Evolutionary conservation across 2,797 vertebrate genomes (phyloP).

Genomic region (Spinus olivaceus): DNA sequence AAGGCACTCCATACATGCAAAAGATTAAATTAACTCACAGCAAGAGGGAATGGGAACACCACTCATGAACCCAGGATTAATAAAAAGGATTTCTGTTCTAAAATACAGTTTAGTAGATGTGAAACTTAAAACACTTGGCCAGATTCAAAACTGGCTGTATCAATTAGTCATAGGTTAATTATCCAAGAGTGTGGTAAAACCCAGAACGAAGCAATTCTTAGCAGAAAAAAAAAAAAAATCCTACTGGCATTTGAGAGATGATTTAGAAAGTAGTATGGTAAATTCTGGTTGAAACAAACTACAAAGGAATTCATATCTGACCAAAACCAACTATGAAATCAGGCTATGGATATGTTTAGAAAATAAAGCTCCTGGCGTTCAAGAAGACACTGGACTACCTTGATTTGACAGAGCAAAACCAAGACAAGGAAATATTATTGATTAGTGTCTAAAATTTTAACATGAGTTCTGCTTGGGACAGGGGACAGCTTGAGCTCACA

Average conservation of each 20-base stretch:
- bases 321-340: background rate
- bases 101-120: background rate
- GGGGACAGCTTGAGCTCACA: background rate
- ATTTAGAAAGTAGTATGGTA: background rate
- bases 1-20: background rate
- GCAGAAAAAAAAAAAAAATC: background rate
- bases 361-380: background rate
- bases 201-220: background rate
- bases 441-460: background rate
- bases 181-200: background rate
- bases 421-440: background rate
- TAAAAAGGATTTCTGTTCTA: background rate
- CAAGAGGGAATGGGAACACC: background rate
- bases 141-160: background rate
- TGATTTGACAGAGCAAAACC: background rate
- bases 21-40: background rate
- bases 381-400: background rate
- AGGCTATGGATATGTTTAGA: background rate
- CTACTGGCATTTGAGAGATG: background rate
- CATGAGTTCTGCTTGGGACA: background rate
- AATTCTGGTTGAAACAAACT: background rate
- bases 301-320: background rate
- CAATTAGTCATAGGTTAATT: background rate
- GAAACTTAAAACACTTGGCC: background rate
- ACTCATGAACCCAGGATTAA: background rate